phyloP scores from a whole-genome alignment of 2,888 invertebrate species.

The Rambutsinella grinnellia region DNA sequence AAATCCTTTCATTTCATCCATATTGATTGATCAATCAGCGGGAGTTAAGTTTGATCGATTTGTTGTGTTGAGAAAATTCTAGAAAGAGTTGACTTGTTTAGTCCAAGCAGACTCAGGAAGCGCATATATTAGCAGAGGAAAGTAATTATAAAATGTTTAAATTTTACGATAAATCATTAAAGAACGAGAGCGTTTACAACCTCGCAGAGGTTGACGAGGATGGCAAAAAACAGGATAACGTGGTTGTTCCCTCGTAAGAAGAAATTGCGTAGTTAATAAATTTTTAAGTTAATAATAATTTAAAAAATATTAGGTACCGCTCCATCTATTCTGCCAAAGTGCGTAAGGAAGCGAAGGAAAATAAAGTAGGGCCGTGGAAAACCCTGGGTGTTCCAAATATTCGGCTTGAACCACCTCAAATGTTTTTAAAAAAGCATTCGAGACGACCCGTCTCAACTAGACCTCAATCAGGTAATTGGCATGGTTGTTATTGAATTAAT shows the following conservation, averaged over 20 bases:
- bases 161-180: constrained; percentile 9
- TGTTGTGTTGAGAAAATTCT: too few relatives aligned
- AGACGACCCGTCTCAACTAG: constrained; percentile 68
- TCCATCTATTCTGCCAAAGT: constrained; percentile 58
- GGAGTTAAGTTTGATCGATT: too few relatives aligned
- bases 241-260: not conserved
- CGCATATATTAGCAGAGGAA: too few relatives aligned
- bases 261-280: not conserved
- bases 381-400: constrained; percentile 80
- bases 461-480: constrained; percentile 25
- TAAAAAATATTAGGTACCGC: constrained; percentile 46
- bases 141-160: constrained; percentile 45
- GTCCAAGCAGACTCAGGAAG: too few relatives aligned
- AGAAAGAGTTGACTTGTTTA: too few relatives aligned
- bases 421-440: constrained; percentile 76
- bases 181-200: constrained; percentile 72
- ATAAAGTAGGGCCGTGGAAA: constrained; percentile 43
- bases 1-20: too few relatives aligned
- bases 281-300: not conserved
- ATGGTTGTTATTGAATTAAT: constrained; percentile 7
- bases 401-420: constrained; percentile 74
- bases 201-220: constrained; percentile 67
- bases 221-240: not conserved
- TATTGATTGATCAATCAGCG: too few relatives aligned
- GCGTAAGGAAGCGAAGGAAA: constrained; percentile 42